Evolutionary conservation across 2,113 vertebrate species (phyloP), one percentile per base, ranked within the genome.

Genomic region (Embiotoca jacksoni): DNA sequence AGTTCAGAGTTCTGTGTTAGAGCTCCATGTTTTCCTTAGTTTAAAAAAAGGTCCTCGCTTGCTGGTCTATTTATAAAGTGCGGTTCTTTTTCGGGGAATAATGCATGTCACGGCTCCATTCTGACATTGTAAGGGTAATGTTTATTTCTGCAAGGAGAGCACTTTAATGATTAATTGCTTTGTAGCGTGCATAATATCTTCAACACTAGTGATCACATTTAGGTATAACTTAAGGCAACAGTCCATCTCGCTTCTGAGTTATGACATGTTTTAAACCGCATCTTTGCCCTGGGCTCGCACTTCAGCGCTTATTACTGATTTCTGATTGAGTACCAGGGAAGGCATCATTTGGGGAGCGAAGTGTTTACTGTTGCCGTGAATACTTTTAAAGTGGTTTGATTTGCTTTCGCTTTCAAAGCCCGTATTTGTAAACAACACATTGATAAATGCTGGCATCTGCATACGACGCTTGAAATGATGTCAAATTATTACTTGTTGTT

Each of bases 241-340:
- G 65, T 75, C 57, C n/a, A 63, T 60, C 65, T 74, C n/a, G 69
- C 64, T 74, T 78, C 64, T 80, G 53, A 61, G 64, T 73, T 69
- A 50, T 68, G 61, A 82, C 66, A 56, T 78, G 70, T 69, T 82
- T 78, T 78, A 81, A 75, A 75, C 66, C 61, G 55, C 61, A 23
- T 72, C 10, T 72, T 80, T 63, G 70, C 58, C 71, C 65, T 31
- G 69, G 55, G 54, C 23, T 23, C 23, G 69, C 37, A 68, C 80
- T 80, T 78, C 35, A 67, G 49, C 0, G 1, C 37, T 31, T 83
- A 47, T 69, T 50, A 60, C 75, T 58, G 59, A 65, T 70, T 58
- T 63, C 11, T 55, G 73, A 67, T 70, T 15, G 58, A 57, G 46
- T 57, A 39, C 15, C n/a, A 23, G 37, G 59, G 46, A 63, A 33